Base-by-base conservation (phyloP, 2,888 invertebrate genomes). In the Pecten maximus region DNA sequence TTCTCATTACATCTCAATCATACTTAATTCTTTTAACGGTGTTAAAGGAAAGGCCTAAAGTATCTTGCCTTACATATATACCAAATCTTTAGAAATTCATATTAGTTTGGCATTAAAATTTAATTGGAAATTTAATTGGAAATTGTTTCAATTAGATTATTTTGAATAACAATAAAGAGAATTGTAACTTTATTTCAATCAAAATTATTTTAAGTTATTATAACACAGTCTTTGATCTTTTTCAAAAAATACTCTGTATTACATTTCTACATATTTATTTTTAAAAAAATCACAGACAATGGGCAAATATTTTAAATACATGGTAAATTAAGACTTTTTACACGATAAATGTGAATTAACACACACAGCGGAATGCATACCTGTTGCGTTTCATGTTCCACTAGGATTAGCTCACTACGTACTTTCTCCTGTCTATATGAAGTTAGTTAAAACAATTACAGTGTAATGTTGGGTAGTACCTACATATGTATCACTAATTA, bases 381-480 rank as follows among this genome's bases (percentile, higher is more conserved):
- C 74, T 74, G 35, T 8, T 35, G 10, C 0, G 35, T 35, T 74
- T 74, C 74, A 3, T 35, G 28, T 74, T 74, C 74, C 74, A 74
- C 28, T 35, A 60, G 28, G n/a, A 60, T 60, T 23, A 74, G 74
- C 74, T 74, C 35, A 74, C 35, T 8, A 74, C 74, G 10, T 35
- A 74, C 28, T 35, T 35, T 74, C 74, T 35, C 74, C 35, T 35
- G 74, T 28, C 74, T 74, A 74, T 74, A 74, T 74, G 74, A 74
- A 74, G 74, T 28, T n/a, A 2, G 60, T 74, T 74, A 74, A 74
- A 23, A 74, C 74, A 74, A 74, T 74, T 74, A 74, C 28, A 74
- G 74, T 74, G 35, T 35, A 74, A 74, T 74, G 74, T 74, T 35
- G 35, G 74, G 74, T 74, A 74, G 28, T 44, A 44, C 74, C 74